A percentile compares a stretch with the other conserved stretches of the same genome.
Evolutionary conservation across 2,113 vertebrate genomes (phyloP).

Genomic region (Xyrauchen texanus): DNA sequence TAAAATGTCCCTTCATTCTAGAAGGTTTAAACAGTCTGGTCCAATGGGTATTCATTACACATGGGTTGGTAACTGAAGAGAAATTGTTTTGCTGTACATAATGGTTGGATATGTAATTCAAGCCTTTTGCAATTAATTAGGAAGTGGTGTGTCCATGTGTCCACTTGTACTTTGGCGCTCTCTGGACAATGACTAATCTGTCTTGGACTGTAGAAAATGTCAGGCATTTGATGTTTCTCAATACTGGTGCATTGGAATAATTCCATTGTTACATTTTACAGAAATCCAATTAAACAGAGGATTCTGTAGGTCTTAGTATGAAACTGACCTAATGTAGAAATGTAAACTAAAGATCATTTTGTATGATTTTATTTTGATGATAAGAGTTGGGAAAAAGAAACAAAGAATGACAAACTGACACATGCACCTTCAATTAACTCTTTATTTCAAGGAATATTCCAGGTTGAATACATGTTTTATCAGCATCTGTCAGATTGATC

Average conservation of each 20-base stretch:
- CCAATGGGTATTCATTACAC: slow-evolving; percentile 89
- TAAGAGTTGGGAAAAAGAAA: too few relatives aligned
- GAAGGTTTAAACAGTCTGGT: slow-evolving; percentile 88
- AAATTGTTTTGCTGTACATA: slow-evolving; percentile 80
- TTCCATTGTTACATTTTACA: neutral
- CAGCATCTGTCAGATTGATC: too few relatives aligned
- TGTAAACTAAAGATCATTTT: too few relatives aligned
- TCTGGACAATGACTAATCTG: slow-evolving; percentile 85
- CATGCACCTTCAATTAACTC: too few relatives aligned
- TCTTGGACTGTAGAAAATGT: slow-evolving; percentile 73
- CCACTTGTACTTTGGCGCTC: slow-evolving; percentile 88
- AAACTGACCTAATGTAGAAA: too few relatives aligned
- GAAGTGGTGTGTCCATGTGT: slow-evolving; percentile 86
- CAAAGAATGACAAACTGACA: too few relatives aligned
- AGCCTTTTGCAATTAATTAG: slow-evolving; percentile 97
- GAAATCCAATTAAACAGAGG: neutral
- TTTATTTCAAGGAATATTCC: too few relatives aligned
- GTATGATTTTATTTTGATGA: too few relatives aligned
- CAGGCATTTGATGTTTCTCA: slow-evolving; percentile 29
- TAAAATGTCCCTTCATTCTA: slow-evolving; percentile 82
- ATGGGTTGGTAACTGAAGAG: slow-evolving; percentile 84
- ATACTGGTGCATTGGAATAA: slow-evolving; percentile 3
- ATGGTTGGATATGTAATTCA: slow-evolving; percentile 87
- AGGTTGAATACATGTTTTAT: too few relatives aligned
- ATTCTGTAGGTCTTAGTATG: too few relatives aligned